Conservation (phyloP, 2,888 invertebrate species). For the Andrena camellia region DNA sequence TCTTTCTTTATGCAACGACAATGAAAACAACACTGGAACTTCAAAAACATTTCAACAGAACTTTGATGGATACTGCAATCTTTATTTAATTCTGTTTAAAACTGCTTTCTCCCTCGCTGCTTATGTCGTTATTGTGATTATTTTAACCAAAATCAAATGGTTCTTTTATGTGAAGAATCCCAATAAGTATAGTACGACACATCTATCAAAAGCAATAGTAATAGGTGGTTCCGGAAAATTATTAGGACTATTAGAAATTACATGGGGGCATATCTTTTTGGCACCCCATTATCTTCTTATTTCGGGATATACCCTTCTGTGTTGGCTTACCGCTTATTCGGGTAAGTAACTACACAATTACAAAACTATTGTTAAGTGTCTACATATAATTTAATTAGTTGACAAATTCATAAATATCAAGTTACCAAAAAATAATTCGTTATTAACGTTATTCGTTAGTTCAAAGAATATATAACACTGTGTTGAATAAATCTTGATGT, state of each 20-base stretch:
- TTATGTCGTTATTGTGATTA: conserved; percentile 74
- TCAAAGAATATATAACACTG: too few relatives aligned
- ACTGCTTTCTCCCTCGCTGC: conserved; percentile 77
- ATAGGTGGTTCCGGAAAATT: conserved; percentile 82
- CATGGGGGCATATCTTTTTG: conserved; percentile 80
- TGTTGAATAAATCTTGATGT: too few relatives aligned
- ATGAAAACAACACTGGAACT: conserved; percentile 12
- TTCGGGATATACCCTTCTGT: conserved; percentile 88
- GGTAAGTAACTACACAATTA: conserved; percentile 84
- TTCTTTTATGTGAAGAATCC: conserved; percentile 67
- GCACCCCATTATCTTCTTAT: conserved; percentile 86
- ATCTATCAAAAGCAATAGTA: conserved; percentile 78
- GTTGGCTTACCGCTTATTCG: conserved; percentile 88
- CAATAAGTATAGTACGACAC: conserved; percentile 72
- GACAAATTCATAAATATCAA: too few relatives aligned
- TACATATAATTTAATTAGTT: too few relatives aligned
- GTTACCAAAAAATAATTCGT: too few relatives aligned
- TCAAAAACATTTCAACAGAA: conserved; percentile 17
- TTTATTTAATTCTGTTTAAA: conserved; percentile 79
- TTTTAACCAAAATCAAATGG: conserved; percentile 80
- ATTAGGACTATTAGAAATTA: conserved; percentile 80
- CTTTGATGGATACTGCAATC: conserved; percentile 74
- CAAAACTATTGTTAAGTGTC: not conserved
- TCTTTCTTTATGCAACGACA: conserved; percentile 85
- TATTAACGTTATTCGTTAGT: too few relatives aligned